Evolutionary conservation across 2,888 invertebrate genomes (phyloP).

Genomic region (Orthonevra nobilis): DNA sequence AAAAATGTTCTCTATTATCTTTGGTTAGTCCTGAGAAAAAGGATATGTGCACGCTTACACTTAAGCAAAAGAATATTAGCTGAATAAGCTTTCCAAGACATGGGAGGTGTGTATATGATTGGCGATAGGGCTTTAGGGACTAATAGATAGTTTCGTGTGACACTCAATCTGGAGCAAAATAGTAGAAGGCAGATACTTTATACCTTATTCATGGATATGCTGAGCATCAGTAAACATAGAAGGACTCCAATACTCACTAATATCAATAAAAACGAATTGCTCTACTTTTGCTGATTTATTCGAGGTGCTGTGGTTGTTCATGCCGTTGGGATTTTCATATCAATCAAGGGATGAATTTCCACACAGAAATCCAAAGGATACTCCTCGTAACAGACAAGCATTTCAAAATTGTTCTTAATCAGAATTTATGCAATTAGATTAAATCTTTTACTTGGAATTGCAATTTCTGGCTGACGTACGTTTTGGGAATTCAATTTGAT

Average conservation of each 20-base stretch:
- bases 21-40: slow-evolving; percentile 13
- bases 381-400: no score
- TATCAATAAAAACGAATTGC: slow-evolving; percentile 33
- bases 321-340: not conserved
- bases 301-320: not conserved
- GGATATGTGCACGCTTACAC: not conserved
- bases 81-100: slow-evolving; percentile 8
- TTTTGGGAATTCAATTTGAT: slow-evolving; percentile 34
- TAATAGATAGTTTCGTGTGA: slow-evolving; percentile 41
- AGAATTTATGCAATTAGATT: no score
- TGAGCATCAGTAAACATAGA: not conserved
- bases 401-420: no score
- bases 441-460: no score
- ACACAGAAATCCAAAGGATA: no score
- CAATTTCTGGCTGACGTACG: no score
- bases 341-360: not conserved
- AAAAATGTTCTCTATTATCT: slow-evolving; percentile 23
- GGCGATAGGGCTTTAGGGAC: slow-evolving; percentile 46
- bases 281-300: slow-evolving; percentile 25
- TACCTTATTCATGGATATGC: not conserved
- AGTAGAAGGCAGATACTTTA: slow-evolving; percentile 23
- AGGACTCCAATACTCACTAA: not conserved
- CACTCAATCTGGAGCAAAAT: slow-evolving; percentile 30
- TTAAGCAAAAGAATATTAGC: slow-evolving; percentile 6
- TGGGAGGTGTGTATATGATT: slow-evolving; percentile 26